phyloP scores from a whole-genome alignment of 2,888 invertebrate species.

The Lamellibrachia satsuma region DNA sequence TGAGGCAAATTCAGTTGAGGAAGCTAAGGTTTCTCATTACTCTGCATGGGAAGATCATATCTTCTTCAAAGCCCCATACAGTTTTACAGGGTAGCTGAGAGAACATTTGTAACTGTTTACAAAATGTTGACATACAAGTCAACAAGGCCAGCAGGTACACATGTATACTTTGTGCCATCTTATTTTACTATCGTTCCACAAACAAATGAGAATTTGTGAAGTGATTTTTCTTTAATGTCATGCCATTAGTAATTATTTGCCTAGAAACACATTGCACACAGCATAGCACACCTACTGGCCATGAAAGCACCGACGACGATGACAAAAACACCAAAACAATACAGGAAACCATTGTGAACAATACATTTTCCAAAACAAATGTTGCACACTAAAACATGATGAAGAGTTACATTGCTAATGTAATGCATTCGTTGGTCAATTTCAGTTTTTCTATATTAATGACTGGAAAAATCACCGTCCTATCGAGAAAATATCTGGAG shows the following conservation, averaged over 20 bases:
- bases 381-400: conserved; percentile 17
- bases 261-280: conserved; percentile 17
- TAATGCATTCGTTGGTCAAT: neutral
- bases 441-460: neutral
- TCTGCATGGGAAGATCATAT: too few relatives aligned
- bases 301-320: conserved; percentile 10
- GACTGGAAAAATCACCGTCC: conserved; percentile 11
- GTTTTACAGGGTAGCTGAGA: too few relatives aligned
- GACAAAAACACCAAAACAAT: neutral
- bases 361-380: conserved; percentile 9
- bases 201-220: neutral
- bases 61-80: too few relatives aligned
- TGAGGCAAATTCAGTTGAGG: too few relatives aligned
- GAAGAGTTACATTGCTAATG: conserved; percentile 6
- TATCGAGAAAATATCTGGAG: conserved; percentile 6
- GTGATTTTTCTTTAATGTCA: neutral
- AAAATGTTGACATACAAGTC: neutral
- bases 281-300: neutral
- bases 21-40: too few relatives aligned
- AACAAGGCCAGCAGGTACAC: conserved; percentile 17
- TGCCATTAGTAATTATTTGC: neutral
- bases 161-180: neutral
- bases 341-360: conserved; percentile 11
- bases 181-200: neutral
- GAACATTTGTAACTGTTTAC: neutral